A percentile compares a stretch with the other conserved stretches of the same genome.
Evolutionary conservation across 1,140 invertebrate genomes (phyloP).

Genomic region (Paraescarpia echinospica): DNA sequence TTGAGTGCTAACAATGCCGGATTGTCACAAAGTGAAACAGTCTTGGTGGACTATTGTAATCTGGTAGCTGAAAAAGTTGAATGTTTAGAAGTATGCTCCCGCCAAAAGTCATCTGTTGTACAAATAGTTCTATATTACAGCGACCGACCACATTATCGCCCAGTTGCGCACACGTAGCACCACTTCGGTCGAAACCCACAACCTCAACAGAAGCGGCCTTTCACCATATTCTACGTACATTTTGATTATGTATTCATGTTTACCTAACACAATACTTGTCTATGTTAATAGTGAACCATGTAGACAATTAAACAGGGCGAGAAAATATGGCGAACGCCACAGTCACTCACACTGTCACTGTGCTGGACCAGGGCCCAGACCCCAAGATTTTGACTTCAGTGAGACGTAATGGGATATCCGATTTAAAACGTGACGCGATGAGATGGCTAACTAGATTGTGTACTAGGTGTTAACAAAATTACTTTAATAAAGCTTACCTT

Average conservation of each 20-base stretch:
- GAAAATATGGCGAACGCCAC: not conserved
- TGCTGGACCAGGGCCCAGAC: too few species aligned
- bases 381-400: too few species aligned
- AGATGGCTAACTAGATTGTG: not conserved
- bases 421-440: not conserved
- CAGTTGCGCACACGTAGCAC: not conserved
- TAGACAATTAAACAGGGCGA: not conserved
- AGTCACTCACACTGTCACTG: too few species aligned
- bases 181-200: not conserved
- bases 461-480: not conserved
- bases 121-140: too few species aligned
- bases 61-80: too few species aligned
- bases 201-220: not conserved
- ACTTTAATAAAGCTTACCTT: not conserved
- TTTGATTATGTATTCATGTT: not conserved
- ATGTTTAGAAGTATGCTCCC: too few species aligned
- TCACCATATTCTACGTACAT: not conserved
- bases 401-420: not conserved
- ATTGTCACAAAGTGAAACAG: too few species aligned
- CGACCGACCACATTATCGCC: not conserved
- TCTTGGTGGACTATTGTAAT: too few species aligned
- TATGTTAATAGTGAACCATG: not conserved
- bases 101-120: too few species aligned
- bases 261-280: not conserved
- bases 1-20: too few species aligned